These are phyloP conservation scores for Xenopus laevis DNA, from an alignment of 2,113 vertebrate species.

Conservation along the genomic window DNA sequence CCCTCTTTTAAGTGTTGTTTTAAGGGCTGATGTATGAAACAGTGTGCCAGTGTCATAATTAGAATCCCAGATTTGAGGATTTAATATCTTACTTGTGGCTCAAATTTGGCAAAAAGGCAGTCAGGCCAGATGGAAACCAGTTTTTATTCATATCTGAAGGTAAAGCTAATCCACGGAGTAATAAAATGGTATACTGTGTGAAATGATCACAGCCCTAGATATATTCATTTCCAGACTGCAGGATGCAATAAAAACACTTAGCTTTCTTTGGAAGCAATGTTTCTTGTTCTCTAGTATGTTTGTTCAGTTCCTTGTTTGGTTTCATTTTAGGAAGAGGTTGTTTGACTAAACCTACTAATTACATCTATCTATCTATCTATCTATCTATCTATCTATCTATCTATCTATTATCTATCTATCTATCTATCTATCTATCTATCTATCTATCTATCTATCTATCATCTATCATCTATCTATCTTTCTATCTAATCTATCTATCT, in stretches of 20 bases:
- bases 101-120: constrained; percentile 28
- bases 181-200: constrained; percentile 31
- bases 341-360: too few relatives aligned
- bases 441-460: too few relatives aligned
- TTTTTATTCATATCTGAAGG: constrained; percentile 40
- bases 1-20: constrained; percentile 15
- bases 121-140: constrained; percentile 37
- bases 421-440: too few relatives aligned
- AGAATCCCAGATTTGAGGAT: constrained; percentile 36
- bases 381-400: too few relatives aligned
- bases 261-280: neutral
- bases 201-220: constrained; percentile 20
- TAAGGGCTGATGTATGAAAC: constrained; percentile 18
- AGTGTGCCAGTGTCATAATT: constrained; percentile 32
- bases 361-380: too few relatives aligned
- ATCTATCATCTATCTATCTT: too few relatives aligned
- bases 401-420: too few relatives aligned
- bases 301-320: neutral
- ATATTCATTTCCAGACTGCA: constrained; percentile 3
- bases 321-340: neutral
- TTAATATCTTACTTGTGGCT: constrained; percentile 38
- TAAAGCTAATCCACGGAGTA: constrained; percentile 36
- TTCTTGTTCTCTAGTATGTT: neutral
- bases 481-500: too few relatives aligned
- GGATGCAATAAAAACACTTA: neutral